Evolutionary conservation across 1,140 invertebrate species (phyloP), one percentile per base, ranked within the genome.

Genomic region (Aphis gossypii): DNA sequence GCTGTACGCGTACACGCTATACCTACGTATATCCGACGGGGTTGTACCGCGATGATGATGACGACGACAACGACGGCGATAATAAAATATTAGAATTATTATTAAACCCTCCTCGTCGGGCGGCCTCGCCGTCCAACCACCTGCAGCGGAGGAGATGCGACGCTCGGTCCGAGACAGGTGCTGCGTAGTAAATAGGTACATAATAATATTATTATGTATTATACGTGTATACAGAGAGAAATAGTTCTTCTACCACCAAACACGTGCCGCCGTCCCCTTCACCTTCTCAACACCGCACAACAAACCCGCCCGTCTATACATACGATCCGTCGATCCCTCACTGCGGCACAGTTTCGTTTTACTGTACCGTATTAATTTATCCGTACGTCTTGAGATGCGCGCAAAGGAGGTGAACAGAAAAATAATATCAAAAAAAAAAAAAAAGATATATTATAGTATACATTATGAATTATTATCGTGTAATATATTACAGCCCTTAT

Each of bases 41-140:
- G 60, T 76, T 76, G 60, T 76, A n/a, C 38, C 18, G 23, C 20
- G 21, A 9, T 87, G 5, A 9, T 87, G 5, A 41, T 41, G 46
- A 46, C 9, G 51, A 56, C 51, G 51, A 25, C 88, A 9, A 38
- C 86, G 51, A 30, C 35, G 51, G 88, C 21, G 48, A 56, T 56
- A 25, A 54, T 56, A 89, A 54, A 54, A 56, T 89, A 89, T 38
- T 56, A 56, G 54, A 89, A n/a, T 87, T 87, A 87, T 86, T 86
- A 46, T 89, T 41, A 89, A 89, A 89, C 48, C 88, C 87, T 89
- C 88, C 87, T 89, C 84, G 84, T 48, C 44, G 51, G 88, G 14
- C 60, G 60, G 30, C 60, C 14, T n/a, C 60, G 18, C 11, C 60
- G 30, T n/a, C 60, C 60, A 89, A 38, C 88, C 86, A 89, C 88